Conservation (phyloP, 2,113 vertebrate genomes). For the Gambusia holbrooki region DNA sequence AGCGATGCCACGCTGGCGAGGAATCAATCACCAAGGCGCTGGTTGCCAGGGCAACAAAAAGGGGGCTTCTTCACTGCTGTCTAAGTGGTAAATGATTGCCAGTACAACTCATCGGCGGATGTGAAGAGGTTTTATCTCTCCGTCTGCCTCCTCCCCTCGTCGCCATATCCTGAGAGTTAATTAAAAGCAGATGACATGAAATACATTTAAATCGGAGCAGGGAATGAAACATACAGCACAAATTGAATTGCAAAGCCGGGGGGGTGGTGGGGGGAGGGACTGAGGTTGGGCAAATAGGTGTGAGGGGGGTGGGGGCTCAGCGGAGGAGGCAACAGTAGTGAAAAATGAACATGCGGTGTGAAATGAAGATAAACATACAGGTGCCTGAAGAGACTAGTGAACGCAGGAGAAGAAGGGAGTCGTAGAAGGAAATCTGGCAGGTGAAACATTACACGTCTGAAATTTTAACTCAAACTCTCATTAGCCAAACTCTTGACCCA, state of each 20-base stretch:
- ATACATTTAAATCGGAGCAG: slow-evolving; percentile 94
- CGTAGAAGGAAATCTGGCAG: no score
- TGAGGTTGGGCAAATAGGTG: slow-evolving; percentile 49
- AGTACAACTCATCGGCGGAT: slow-evolving; percentile 84
- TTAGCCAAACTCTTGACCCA: slow-evolving; percentile 11
- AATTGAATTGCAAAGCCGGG: slow-evolving; percentile 90
- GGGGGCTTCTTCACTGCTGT: slow-evolving; percentile 87
- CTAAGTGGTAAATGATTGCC: slow-evolving; percentile 95
- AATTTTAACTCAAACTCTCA: not conserved
- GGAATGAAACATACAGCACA: slow-evolving; percentile 92
- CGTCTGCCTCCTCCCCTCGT: slow-evolving; percentile 81
- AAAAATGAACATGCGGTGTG: slow-evolving; percentile 62
- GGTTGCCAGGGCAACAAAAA: slow-evolving; percentile 91
- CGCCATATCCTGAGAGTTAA: slow-evolving; percentile 91
- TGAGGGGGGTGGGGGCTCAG: not conserved
- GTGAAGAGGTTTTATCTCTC: slow-evolving; percentile 89
- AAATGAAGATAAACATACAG: slow-evolving; percentile 56
- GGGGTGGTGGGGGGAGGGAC: slow-evolving; percentile 82
- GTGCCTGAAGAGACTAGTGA: slow-evolving; percentile 22
- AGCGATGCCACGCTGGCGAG: slow-evolving; percentile 93
- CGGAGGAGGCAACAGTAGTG: slow-evolving; percentile 33
- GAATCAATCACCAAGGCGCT: slow-evolving; percentile 93
- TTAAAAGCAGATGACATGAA: slow-evolving; percentile 95
- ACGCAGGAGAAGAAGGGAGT: slow-evolving; percentile 12
- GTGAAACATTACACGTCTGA: not conserved